Base-by-base conservation (phyloP, 1,140 invertebrate genomes). In the Dysdera silvatica region DNA sequence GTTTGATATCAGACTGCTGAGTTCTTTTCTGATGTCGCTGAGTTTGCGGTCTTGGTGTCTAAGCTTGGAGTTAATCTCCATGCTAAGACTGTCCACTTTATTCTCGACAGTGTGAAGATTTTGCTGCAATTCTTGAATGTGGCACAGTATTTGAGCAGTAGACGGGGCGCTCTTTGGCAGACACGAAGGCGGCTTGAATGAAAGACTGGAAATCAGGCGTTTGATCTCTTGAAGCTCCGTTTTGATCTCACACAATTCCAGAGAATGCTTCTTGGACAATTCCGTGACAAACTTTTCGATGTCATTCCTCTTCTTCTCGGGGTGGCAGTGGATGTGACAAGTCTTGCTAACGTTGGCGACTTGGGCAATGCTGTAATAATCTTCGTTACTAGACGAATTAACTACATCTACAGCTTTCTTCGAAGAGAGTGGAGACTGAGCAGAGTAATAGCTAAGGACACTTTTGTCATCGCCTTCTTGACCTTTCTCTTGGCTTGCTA, bases 371-470 rank as follows among this genome's bases (percentile, higher is more conserved):
- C 61, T 63, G 43, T 63, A 63, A 33, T 63, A 63, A 49, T 63
- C 61, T 49, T 63, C 61, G 51, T 63, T 63, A 18, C 61, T 63
- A n/a, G 61, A 63, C 23, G 61, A 56, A 56, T 55, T 63, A n/a
- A 56, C 23, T n/a, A n/a, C n/a, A 20, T 33, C 41, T 32, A 54
- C 43, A 24, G 20, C 26, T 56, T 63, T 63, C 20, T 63, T 63
- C 49, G 61, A 53, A 52, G 56, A 55, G 32, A 54, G 43, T 33
- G 56, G 41, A 16, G 52, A 55, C 49, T 63, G 52, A 53, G 61
- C 61, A 63, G 61, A 63, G 31, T 63, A 63, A 45, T 63, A 63
- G 61, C 61, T 63, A 63, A 63, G 61, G 61, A 63, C 61, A 63
- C 61, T 63, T 63, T 63, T 63, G 43, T 63, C 61, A 49, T 63